phyloP scores from a whole-genome alignment of 2,797 vertebrate species.

The Acridotheres tristis region DNA sequence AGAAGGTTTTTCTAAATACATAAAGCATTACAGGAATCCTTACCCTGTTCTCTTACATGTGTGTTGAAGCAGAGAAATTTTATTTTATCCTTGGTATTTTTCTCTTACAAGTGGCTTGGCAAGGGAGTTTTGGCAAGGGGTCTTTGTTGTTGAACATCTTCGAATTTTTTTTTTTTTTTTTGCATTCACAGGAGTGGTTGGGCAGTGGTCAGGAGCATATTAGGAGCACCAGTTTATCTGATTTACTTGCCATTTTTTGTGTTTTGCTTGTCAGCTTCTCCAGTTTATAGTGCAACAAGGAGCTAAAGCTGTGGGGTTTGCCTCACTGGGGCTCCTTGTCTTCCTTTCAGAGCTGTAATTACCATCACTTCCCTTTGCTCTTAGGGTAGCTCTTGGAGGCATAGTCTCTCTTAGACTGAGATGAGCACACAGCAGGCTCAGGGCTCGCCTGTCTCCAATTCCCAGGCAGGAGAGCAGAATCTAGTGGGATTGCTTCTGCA shows the following conservation, averaged over 20 bases:
- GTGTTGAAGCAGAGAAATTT: not conserved
- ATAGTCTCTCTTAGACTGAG: not conserved
- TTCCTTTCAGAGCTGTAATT: not conserved
- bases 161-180: not conserved
- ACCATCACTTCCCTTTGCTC: not conserved
- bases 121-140: accelerated
- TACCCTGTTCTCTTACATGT: not conserved
- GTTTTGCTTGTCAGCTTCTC: not conserved
- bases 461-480: not conserved
- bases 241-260: not conserved
- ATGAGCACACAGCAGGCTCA: not conserved
- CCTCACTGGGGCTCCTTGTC: not conserved
- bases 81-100: not conserved
- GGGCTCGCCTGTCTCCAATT: not conserved
- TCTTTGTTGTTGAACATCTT: not conserved
- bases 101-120: not conserved
- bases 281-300: not conserved
- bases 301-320: not conserved
- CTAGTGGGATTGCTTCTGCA: not conserved
- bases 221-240: not conserved
- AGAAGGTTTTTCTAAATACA: not conserved
- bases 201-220: not conserved
- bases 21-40: not conserved
- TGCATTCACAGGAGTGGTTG: not conserved
- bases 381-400: not conserved